Evolutionary conservation across 2,888 invertebrate species (phyloP), one percentile per base, ranked within the genome.

Genomic region (Leptura quadrifasciata): DNA sequence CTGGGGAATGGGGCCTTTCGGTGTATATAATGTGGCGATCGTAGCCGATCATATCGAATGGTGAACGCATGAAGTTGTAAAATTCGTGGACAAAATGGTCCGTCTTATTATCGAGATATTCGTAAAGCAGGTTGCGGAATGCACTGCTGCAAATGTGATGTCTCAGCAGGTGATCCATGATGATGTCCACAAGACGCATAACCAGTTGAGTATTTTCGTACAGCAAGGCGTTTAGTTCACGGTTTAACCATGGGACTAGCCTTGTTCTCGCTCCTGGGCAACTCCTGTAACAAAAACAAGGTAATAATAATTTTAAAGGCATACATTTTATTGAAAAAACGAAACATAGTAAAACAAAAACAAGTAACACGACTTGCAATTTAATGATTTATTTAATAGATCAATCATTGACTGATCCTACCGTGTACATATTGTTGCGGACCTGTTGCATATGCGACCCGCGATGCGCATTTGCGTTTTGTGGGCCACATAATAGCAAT

Each of bases 21-120:
- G 92, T 91, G 87, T 95, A 95, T 79, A 92, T 92, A 21, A 94
- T 93, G 82, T 93, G 91, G 21, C 94, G 91, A 87, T 95, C 95
- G 85, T 95, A 95, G n/a, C 95, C 95, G 71, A 93, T 91, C 92
- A 98, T 93, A 86, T 96, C 96, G 87, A 94, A 96, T 0, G 96
- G 96, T 12, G 97, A 96, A 31, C 94, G 92, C 39, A 98, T 96
- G 89, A 95, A 98, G 87, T 93, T 94, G 84, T 94, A 93, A 77
- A 98, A 92, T 87, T 98, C 98, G 87, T 98, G 97, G 39, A 96
- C 92, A 87, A 98, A 98, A 88, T 98, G 98, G 75, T 93, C 92
- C 0, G 97, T 95, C 81, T 94, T 91, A 0, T 91, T 90, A 20
- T 94, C 93, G 78, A 97, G 91, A 87, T 93, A 95, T 15, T 94